phyloP scores from a whole-genome alignment of 2,888 invertebrate species.

The Cyclophora punctaria region DNA sequence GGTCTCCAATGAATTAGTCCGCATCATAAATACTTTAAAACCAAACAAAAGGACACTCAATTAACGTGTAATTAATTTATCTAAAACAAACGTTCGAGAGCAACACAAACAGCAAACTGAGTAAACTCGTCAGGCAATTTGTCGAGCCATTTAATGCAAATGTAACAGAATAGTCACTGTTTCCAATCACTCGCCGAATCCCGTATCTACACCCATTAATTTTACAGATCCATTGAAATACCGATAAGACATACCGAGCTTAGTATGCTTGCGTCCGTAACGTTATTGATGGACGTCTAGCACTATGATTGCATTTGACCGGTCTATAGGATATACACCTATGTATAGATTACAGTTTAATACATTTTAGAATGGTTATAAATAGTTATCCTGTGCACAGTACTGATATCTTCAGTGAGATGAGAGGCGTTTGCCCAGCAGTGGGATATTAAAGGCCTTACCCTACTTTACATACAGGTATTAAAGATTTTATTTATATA shows the following conservation, averaged over 20 bases:
- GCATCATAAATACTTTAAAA: too few species aligned
- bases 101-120: constrained; percentile 5
- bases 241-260: background rate
- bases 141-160: constrained; percentile 12
- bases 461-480: too few species aligned
- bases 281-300: background rate
- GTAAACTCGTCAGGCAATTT: constrained; percentile 12
- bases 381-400: too few species aligned
- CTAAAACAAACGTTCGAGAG: background rate
- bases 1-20: too few species aligned
- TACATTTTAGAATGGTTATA: too few species aligned
- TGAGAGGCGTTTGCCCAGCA: too few species aligned
- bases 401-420: too few species aligned
- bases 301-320: constrained; percentile 3
- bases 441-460: too few species aligned
- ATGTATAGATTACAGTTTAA: too few species aligned
- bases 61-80: background rate
- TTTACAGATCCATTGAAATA: constrained; percentile 16
- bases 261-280: background rate
- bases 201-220: constrained; percentile 12
- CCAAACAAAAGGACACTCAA: background rate
- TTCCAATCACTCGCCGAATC: constrained; percentile 13
- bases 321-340: background rate
- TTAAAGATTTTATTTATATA: too few species aligned
- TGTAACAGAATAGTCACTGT: constrained; percentile 8